These are phyloP conservation scores for Helicoverpa assulta DNA, from an alignment of 2,888 invertebrate genomes.

Conservation along the genomic window DNA sequence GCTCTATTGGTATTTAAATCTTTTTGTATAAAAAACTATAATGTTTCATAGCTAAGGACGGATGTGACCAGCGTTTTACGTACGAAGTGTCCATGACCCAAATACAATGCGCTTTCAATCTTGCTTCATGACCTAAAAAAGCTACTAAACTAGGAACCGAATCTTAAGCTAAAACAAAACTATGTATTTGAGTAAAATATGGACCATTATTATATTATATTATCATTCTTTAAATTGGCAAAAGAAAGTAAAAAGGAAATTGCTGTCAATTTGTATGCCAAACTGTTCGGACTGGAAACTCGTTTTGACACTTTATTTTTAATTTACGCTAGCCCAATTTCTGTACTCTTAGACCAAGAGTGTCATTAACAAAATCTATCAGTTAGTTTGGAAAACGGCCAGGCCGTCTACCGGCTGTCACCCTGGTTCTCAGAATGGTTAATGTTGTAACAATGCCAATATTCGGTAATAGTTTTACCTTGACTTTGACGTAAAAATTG, in stretches of 20 bases:
- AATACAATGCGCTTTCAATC: constrained; percentile 6
- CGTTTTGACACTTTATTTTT: constrained; percentile 13
- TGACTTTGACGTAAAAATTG: constrained; percentile 16
- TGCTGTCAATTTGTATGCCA: constrained; percentile 8
- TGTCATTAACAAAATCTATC: constrained; percentile 22
- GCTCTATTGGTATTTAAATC: background rate
- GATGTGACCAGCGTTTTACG: constrained; percentile 12
- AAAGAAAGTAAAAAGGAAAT: background rate
- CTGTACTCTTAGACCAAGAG: background rate
- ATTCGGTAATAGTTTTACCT: constrained; percentile 20
- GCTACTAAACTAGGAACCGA: no score
- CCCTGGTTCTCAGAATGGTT: constrained; percentile 29
- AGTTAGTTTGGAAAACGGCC: constrained; percentile 36
- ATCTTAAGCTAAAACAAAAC: no score
- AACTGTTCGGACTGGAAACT: background rate
- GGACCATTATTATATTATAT: no score
- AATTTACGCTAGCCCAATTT: background rate
- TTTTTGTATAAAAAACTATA: background rate
- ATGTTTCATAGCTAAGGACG: constrained; percentile 20
- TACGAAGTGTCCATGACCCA: constrained; percentile 14
- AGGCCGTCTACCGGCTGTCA: constrained; percentile 32
- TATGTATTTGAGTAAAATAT: no score
- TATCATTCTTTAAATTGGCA: no score
- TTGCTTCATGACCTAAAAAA: background rate
- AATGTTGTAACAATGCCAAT: constrained; percentile 40